Percentiles rank a stretch among this genome's conserved stretches.
phyloP scores from a whole-genome alignment of 2,888 invertebrate genomes.

The Ditylenchus weischeri region DNA sequence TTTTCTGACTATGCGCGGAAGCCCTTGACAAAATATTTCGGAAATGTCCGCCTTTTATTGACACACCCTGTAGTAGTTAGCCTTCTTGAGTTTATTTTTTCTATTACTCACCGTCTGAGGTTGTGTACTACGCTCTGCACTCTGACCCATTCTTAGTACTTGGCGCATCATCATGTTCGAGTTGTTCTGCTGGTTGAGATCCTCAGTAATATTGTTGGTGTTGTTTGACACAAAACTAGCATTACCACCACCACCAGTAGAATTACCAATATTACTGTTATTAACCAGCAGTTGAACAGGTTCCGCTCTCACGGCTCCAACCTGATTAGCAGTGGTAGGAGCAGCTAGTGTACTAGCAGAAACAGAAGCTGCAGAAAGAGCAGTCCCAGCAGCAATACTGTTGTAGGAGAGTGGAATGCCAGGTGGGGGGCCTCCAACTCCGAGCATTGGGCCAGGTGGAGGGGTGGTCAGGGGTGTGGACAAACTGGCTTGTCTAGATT shows the following conservation, averaged over 20 bases:
- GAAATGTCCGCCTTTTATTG: no score
- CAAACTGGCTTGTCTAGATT: no score
- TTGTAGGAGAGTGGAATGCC: slow-evolving; percentile 8
- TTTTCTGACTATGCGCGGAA: no score
- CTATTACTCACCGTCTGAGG: slow-evolving; percentile 15
- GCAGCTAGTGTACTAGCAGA: not conserved
- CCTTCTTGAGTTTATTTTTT: no score
- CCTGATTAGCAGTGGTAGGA: not conserved
- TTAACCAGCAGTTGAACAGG: no score
- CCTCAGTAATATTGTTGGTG: slow-evolving; percentile 11
- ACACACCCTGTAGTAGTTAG: no score
- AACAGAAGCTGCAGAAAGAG: slow-evolving; percentile 1
- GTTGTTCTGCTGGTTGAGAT: slow-evolving; percentile 16
- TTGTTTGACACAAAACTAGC: no score
- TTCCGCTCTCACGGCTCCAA: not conserved
- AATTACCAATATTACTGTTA: not conserved
- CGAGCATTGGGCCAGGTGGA: not conserved
- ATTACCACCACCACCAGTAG: not conserved
- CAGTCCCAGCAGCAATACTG: slow-evolving; percentile 2
- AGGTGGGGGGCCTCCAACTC: not conserved
- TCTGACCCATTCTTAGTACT: slow-evolving; percentile 23
- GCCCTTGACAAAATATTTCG: no score
- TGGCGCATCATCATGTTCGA: slow-evolving; percentile 9
- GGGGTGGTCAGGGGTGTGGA: no score
- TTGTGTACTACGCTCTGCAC: slow-evolving; percentile 19